Evolutionary conservation across 2,797 vertebrate genomes (phyloP).

Genomic region (Xenentodon cancila): DNA sequence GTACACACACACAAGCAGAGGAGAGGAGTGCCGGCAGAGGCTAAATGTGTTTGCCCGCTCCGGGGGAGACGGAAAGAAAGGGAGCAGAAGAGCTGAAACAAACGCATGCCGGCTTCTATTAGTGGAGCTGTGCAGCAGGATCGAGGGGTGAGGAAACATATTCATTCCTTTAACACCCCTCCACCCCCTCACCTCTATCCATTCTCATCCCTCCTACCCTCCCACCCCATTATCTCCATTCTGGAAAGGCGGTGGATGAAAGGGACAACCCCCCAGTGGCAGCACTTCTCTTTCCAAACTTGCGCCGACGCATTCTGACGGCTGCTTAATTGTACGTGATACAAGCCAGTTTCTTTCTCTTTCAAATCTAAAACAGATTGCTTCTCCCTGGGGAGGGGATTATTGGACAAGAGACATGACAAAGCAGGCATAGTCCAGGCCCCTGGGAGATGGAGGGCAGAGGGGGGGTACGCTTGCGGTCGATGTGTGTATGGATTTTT

Average conservation of each 20-base stretch:
- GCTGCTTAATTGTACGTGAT: slow-evolving; percentile 83
- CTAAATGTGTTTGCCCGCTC: slow-evolving; percentile 75
- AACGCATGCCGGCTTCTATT: slow-evolving; percentile 83
- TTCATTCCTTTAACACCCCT: slow-evolving; percentile 50
- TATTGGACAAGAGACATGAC: slow-evolving; percentile 76
- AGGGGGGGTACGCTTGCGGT: slow-evolving; percentile 54
- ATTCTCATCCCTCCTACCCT: slow-evolving; percentile 56
- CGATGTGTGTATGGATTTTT: slow-evolving; percentile 41
- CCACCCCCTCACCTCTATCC: slow-evolving; percentile 21
- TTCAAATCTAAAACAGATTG: slow-evolving; percentile 84
- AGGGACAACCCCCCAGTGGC: slow-evolving; percentile 71
- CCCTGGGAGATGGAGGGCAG: slow-evolving; percentile 52
- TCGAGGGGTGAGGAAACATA: slow-evolving; percentile 70
- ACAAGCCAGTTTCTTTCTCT: slow-evolving; percentile 75
- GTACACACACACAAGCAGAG: slow-evolving; percentile 35
- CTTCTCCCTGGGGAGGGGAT: slow-evolving; percentile 79
- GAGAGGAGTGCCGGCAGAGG: slow-evolving; percentile 63
- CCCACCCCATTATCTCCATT: slow-evolving; percentile 81
- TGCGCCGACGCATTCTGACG: slow-evolving; percentile 74
- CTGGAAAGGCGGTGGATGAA: slow-evolving; percentile 76
- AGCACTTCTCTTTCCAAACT: slow-evolving; percentile 73
- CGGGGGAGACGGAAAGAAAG: slow-evolving; percentile 71
- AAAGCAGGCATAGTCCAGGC: slow-evolving; percentile 76
- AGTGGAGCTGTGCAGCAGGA: slow-evolving; percentile 71
- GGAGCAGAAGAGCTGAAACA: slow-evolving; percentile 80